Evolutionary conservation across 2,797 vertebrate genomes (phyloP).

Genomic region (Anas bahamensis): DNA sequence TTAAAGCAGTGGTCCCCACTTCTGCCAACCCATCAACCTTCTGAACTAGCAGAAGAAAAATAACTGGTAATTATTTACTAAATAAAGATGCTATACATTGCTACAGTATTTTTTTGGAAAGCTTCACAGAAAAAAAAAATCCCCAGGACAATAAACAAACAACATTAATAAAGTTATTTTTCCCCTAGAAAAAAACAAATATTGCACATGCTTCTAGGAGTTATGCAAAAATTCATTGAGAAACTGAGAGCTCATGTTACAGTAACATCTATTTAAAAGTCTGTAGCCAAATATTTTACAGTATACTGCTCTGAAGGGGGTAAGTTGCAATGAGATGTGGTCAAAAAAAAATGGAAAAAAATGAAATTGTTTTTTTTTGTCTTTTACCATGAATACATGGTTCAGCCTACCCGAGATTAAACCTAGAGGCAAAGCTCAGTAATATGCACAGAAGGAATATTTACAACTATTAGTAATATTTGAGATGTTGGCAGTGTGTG

Average conservation of each 20-base stretch:
- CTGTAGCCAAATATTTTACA: neutral
- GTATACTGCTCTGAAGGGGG: neutral
- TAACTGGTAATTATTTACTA: neutral
- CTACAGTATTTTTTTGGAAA: neutral
- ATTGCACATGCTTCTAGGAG: neutral
- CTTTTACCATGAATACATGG: neutral
- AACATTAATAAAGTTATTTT: neutral
- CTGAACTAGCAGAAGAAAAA: neutral
- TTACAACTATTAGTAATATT: neutral
- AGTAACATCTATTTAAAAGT: neutral
- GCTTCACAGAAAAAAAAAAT: neutral
- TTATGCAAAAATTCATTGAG: neutral
- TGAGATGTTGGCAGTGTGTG: too few species aligned
- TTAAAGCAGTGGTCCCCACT: neutral
- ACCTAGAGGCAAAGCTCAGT: neutral
- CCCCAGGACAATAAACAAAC: neutral
- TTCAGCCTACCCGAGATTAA: neutral
- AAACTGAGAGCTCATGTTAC: neutral
- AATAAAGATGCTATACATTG: neutral
- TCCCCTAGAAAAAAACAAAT: neutral
- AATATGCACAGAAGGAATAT: neutral
- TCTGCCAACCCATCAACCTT: neutral
- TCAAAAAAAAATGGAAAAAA: neutral
- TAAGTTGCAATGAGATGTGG: neutral
- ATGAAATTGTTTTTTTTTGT: neutral